Evolutionary conservation across 2,113 vertebrate species (phyloP).

Genomic region (Pseudopipra pipra): DNA sequence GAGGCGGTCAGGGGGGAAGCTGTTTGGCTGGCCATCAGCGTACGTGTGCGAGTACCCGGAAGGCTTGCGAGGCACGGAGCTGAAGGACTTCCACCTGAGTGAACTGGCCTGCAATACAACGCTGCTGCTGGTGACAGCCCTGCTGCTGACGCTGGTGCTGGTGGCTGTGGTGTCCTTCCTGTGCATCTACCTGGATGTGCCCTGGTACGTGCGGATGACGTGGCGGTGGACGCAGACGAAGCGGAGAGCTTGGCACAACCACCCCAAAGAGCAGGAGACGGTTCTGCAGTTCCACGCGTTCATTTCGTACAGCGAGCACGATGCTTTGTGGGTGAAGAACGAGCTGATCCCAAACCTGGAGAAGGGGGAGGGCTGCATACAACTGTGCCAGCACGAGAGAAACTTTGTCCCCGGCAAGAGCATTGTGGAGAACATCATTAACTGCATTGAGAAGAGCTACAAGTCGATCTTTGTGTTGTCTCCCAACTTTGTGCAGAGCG

Average conservation of each 20-base stretch:
- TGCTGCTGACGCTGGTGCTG: constrained; percentile 65
- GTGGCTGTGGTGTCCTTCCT: constrained; percentile 44
- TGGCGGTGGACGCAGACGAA: constrained; percentile 87
- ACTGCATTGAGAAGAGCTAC: constrained; percentile 86
- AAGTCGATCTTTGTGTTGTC: constrained; percentile 88
- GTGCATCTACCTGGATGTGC: constrained; percentile 80
- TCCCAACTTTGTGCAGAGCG: constrained; percentile 89
- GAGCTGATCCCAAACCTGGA: constrained; percentile 83
- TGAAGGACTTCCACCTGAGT: constrained; percentile 76
- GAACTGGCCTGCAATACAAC: constrained; percentile 75
- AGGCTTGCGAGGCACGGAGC: constrained; percentile 39
- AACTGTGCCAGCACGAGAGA: constrained; percentile 85
- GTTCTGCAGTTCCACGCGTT: constrained; percentile 84
- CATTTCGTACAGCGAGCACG: constrained; percentile 86
- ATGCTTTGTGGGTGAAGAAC: constrained; percentile 81
- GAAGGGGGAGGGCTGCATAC: constrained; percentile 66
- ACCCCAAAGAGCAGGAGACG: constrained; percentile 26
- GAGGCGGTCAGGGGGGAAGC: background rate
- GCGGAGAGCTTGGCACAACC: constrained; percentile 64
- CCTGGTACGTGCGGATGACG: constrained; percentile 87
- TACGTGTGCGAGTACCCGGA: constrained; percentile 84
- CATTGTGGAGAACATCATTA: constrained; percentile 89
- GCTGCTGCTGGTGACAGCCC: constrained; percentile 74
- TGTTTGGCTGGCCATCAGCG: constrained; percentile 78
- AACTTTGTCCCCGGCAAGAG: constrained; percentile 85